Conservation (phyloP, 2,113 vertebrate species). For the Strigops habroptila region DNA sequence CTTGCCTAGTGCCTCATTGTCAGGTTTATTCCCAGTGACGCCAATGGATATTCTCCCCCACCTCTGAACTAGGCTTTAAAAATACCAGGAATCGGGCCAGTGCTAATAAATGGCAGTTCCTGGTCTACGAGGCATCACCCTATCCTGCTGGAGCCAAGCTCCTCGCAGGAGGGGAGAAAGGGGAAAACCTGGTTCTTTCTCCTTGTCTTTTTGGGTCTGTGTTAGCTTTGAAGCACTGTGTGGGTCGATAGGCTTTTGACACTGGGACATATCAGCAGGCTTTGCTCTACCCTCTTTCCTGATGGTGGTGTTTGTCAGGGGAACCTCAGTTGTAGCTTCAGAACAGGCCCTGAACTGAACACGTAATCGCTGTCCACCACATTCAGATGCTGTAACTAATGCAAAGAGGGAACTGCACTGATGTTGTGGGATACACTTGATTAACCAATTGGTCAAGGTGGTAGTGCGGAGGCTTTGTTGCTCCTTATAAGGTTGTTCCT, state of each 20-base stretch:
- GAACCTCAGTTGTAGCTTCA: accelerated
- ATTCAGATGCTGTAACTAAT: background rate
- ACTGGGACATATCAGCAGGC: accelerated
- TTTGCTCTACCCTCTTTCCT: background rate
- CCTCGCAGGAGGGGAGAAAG: background rate
- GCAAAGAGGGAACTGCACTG: background rate
- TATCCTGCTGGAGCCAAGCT: background rate
- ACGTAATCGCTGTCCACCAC: background rate
- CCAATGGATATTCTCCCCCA: background rate
- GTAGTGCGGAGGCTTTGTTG: background rate
- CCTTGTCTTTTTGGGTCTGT: background rate
- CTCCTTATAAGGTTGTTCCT: background rate
- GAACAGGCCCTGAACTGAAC: background rate
- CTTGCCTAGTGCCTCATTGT: background rate
- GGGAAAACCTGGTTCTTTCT: background rate
- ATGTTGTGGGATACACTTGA: background rate
- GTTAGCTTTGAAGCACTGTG: background rate
- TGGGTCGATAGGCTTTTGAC: background rate
- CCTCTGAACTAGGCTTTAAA: background rate
- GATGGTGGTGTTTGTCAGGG: accelerated
- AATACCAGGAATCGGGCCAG: background rate
- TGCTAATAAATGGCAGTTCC: background rate
- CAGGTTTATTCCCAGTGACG: background rate
- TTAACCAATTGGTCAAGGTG: background rate
- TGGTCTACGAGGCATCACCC: accelerated